Conservation (phyloP, 1,140 invertebrate species). For the Micrasema longulum region DNA sequence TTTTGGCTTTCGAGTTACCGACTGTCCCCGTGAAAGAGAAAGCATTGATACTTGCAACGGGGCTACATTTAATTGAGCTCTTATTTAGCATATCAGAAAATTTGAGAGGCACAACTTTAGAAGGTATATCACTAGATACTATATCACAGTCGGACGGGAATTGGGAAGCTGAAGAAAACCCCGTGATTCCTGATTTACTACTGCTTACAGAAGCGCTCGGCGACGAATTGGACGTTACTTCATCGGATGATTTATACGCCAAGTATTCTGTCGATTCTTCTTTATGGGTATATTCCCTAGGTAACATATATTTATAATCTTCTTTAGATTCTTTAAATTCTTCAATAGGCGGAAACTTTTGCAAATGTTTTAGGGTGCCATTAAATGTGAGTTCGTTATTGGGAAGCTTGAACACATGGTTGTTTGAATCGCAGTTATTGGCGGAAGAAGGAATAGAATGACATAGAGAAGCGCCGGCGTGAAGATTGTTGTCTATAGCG, state of each 20-base stretch:
- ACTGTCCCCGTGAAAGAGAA: conserved; percentile 35
- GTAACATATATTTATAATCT: conserved; percentile 8
- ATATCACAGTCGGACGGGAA: conserved; percentile 40
- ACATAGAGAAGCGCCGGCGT: conserved; percentile 58
- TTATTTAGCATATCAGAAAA: conserved; percentile 23
- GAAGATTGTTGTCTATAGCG: conserved; percentile 60
- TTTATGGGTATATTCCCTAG: conserved; percentile 24
- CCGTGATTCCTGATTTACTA: conserved; percentile 36
- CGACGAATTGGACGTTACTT: conserved; percentile 33
- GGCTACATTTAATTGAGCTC: not conserved
- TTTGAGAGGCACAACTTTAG: conserved; percentile 4
- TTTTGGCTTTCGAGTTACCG: not conserved
- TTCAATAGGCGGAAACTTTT: conserved; percentile 64
- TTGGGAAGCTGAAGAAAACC: conserved; percentile 26
- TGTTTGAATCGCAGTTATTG: conserved; percentile 52
- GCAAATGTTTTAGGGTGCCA: conserved; percentile 65
- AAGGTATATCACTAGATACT: conserved; percentile 25
- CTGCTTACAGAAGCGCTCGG: conserved; percentile 25
- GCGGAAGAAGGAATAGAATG: conserved; percentile 56
- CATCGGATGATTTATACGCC: conserved; percentile 40
- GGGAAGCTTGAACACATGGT: conserved; percentile 63
- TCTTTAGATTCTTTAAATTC: conserved; percentile 39
- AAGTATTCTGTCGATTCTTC: conserved; percentile 34
- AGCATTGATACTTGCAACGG: not conserved
- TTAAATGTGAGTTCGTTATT: conserved; percentile 65